Conservation (phyloP, 92 coral and sea anemone genomes). For the Porites cylindrica region DNA sequence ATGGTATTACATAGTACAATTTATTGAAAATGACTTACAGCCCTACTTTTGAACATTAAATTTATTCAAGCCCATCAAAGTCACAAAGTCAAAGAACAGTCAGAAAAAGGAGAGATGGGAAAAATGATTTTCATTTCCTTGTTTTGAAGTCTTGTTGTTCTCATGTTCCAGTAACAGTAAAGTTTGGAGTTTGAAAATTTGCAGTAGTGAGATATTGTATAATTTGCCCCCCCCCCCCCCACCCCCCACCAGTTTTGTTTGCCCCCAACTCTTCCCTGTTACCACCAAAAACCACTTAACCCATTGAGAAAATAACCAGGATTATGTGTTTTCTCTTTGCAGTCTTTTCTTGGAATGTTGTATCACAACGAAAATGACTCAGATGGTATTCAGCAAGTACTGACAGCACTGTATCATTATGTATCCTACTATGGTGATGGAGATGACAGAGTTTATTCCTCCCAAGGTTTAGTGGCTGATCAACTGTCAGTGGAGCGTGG, state of each 20-base stretch:
- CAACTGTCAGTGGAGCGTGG: constrained; percentile 74
- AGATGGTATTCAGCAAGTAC: constrained; percentile 74
- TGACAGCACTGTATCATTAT: constrained; percentile 52
- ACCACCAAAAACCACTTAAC: constrained; percentile 27
- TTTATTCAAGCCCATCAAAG: constrained; percentile 15
- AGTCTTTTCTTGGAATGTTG: constrained; percentile 72
- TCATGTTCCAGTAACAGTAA: constrained; percentile 43
- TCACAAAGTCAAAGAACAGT: constrained; percentile 22
- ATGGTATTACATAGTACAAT: constrained; percentile 35
- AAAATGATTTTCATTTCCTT: constrained; percentile 13
- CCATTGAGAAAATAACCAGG: constrained; percentile 10
- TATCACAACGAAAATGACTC: constrained; percentile 68
- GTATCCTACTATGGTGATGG: constrained; percentile 54
- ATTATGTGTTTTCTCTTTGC: constrained; percentile 22
- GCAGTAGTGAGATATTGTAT: constrained; percentile 19
- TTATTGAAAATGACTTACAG: no score
- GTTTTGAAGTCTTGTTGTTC: constrained; percentile 43
- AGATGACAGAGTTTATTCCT: constrained; percentile 49
- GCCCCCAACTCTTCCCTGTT: neutral
- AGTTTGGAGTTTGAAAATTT: constrained; percentile 31
- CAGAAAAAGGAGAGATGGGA: constrained; percentile 39
- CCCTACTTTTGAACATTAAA: neutral
- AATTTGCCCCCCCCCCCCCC: neutral
- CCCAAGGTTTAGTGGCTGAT: constrained; percentile 74
- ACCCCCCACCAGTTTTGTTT: neutral